phyloP scores from a whole-genome alignment of 1,140 invertebrate genomes.

The Drosophila ogumai region DNA sequence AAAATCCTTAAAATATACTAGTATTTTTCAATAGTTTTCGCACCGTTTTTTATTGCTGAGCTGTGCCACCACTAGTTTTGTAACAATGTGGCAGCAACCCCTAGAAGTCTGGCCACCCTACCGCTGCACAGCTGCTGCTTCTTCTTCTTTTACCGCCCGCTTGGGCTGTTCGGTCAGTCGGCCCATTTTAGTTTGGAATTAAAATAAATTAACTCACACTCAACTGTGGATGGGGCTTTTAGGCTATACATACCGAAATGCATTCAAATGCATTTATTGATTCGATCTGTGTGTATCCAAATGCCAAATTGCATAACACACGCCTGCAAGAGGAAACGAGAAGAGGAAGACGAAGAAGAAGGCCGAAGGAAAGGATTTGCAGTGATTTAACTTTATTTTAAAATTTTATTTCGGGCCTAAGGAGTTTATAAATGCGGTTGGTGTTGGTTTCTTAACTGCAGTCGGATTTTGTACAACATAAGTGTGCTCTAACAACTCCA shows the following conservation, averaged over 20 bases:
- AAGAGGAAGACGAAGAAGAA: slow-evolving; percentile 30
- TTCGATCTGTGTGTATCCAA: slow-evolving; percentile 44
- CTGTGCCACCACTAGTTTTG: slow-evolving; percentile 23
- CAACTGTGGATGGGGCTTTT: slow-evolving; percentile 28
- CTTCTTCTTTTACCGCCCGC: slow-evolving; percentile 41
- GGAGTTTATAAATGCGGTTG: slow-evolving; percentile 29
- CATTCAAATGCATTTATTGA: slow-evolving; percentile 52
- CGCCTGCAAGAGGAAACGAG: slow-evolving; percentile 16
- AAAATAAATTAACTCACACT: slow-evolving; percentile 65
- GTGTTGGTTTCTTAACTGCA: slow-evolving; percentile 26
- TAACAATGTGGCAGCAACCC: slow-evolving; percentile 4
- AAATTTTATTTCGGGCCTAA: slow-evolving; percentile 17
- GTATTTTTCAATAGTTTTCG: neutral
- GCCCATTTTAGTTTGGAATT: slow-evolving; percentile 60
- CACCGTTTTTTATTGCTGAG: neutral
- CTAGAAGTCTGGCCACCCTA: slow-evolving; percentile 26
- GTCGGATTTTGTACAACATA: slow-evolving; percentile 15
- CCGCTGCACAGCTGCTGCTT: slow-evolving; percentile 27
- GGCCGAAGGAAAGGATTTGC: slow-evolving; percentile 12
- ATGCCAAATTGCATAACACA: slow-evolving; percentile 52
- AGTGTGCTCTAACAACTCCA: neutral
- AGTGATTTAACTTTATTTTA: slow-evolving; percentile 26
- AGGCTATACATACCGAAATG: slow-evolving; percentile 52
- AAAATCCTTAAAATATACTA: neutral
- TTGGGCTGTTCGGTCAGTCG: slow-evolving; percentile 36